A percentile compares a stretch with the other conserved stretches of the same genome.
Evolutionary conservation across 2,888 invertebrate species (phyloP).

Genomic region (Cybosia mesomella): DNA sequence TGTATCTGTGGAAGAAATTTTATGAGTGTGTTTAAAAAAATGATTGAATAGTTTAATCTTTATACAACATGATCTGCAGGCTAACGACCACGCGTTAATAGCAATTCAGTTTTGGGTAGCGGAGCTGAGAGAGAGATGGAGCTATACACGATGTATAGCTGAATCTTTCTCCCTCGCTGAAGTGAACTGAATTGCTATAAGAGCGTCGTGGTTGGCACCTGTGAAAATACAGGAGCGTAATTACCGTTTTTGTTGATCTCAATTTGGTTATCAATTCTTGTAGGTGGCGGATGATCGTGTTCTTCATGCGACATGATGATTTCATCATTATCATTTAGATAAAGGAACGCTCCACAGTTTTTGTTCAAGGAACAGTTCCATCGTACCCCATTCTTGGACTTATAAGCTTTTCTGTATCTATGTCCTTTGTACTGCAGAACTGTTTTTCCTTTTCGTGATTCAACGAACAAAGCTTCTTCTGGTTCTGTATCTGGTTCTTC

Average conservation of each 20-base stretch:
- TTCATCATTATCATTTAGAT: constrained; percentile 69
- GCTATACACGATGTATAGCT: too few species aligned
- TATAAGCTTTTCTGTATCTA: constrained; percentile 70
- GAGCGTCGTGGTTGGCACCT: too few species aligned
- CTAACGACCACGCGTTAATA: too few species aligned
- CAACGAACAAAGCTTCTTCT: constrained; percentile 63
- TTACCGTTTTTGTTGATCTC: constrained; percentile 58
- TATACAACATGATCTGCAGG: too few species aligned
- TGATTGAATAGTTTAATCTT: background rate
- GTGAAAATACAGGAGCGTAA: constrained; percentile 22
- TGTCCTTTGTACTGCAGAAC: constrained; percentile 69
- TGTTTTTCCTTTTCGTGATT: constrained; percentile 66
- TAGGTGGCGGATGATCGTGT: constrained; percentile 61
- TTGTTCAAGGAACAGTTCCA: constrained; percentile 73
- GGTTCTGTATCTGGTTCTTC: constrained; percentile 31
- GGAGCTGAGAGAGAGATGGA: too few species aligned
- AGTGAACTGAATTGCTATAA: too few species aligned
- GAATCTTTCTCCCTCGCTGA: too few species aligned
- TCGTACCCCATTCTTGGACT: constrained; percentile 63
- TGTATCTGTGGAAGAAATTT: constrained; percentile 59
- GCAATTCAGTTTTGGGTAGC: too few species aligned
- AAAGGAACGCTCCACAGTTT: constrained; percentile 68
- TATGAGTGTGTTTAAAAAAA: background rate
- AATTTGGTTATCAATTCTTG: constrained; percentile 39
- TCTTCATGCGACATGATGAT: constrained; percentile 64